A percentile compares a stretch with the other conserved stretches of the same genome.
These are phyloP conservation scores for Artibeus jamaicensis DNA, from an alignment of 2,797 vertebrate species.

Conservation along the genomic window DNA sequence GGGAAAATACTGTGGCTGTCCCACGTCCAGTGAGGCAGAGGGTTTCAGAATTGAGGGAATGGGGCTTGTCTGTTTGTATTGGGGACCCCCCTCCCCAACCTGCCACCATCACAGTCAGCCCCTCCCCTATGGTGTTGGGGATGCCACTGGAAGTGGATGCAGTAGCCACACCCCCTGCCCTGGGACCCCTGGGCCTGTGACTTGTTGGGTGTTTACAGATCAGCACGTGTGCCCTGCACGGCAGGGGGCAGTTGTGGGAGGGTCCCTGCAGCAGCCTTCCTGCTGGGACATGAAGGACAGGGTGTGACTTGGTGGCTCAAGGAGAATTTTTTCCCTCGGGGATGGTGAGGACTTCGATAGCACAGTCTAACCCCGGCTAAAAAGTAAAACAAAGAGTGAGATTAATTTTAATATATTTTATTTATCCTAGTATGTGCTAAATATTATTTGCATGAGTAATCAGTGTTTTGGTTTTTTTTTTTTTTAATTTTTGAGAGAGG, in stretches of 20 bases:
- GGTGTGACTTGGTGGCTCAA: not conserved
- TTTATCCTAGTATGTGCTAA: not conserved
- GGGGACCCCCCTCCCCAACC: not conserved
- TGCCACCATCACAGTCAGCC: fast-evolving
- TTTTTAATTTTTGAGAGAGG: too few species aligned
- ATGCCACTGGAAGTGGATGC: not conserved
- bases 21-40: not conserved
- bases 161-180: not conserved
- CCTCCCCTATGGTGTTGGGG: not conserved
- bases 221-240: not conserved
- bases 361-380: not conserved
- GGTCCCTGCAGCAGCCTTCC: not conserved
- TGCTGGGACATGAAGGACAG: not conserved
- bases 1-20: not conserved
- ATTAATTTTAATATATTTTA: not conserved
- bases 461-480: too few species aligned
- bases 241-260: not conserved
- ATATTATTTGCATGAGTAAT: not conserved
- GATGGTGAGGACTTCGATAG: not conserved
- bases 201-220: not conserved
- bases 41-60: not conserved
- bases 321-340: not conserved
- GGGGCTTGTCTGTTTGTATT: not conserved
- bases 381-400: not conserved
- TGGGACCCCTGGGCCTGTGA: not conserved